Percentiles rank a stretch among this genome's conserved stretches.
Evolutionary conservation across 1,140 invertebrate species (phyloP).

Genomic region (Triops cancriformis): DNA sequence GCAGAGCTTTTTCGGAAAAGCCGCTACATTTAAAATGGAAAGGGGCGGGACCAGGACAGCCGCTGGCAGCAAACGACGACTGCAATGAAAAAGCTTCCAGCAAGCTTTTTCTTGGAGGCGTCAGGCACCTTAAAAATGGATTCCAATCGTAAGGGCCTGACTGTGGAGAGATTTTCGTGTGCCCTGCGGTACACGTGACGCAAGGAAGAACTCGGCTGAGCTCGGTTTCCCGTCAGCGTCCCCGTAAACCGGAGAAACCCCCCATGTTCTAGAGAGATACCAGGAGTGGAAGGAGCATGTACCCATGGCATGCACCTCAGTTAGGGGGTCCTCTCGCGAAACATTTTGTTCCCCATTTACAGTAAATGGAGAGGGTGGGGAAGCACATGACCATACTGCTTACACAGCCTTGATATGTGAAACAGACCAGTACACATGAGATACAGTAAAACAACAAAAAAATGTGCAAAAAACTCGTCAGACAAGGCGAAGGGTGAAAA

Average conservation of each 20-base stretch:
- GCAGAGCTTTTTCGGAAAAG: neutral
- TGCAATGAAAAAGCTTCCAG: slow-evolving; percentile 1
- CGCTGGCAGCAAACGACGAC: neutral
- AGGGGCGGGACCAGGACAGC: neutral
- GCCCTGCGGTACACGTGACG: neutral
- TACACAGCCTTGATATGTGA: slow-evolving; percentile 13
- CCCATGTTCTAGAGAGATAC: neutral
- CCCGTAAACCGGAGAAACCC: neutral
- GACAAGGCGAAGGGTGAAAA: no score
- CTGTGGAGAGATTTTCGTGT: neutral
- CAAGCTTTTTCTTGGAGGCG: neutral
- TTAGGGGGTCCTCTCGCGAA: neutral
- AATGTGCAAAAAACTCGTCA: neutral
- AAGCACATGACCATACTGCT: slow-evolving; percentile 1
- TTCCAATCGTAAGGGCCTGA: neutral
- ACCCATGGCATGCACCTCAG: neutral
- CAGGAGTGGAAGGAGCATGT: neutral
- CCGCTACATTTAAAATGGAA: neutral
- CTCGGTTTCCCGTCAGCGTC: neutral
- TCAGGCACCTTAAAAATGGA: neutral
- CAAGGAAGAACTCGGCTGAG: neutral
- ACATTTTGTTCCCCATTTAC: neutral
- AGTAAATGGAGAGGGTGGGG: neutral
- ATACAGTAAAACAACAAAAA: neutral
- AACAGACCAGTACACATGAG: slow-evolving; percentile 9